phyloP scores from a whole-genome alignment of 2,113 vertebrate genomes.

The Gymnogyps californianus region DNA sequence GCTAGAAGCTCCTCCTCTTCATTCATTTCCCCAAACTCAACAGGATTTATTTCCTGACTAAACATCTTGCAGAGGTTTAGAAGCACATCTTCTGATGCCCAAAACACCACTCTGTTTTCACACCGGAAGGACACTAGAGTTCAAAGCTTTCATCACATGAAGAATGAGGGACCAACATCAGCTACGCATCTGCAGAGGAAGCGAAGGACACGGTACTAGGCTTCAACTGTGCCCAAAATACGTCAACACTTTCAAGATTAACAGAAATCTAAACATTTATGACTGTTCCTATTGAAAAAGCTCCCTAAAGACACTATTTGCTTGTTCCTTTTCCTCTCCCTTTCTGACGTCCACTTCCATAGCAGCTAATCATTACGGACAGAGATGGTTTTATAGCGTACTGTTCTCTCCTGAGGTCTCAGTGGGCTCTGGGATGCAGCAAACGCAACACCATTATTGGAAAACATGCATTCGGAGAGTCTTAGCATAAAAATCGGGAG shows the following conservation, averaged over 20 bases:
- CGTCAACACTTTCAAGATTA: rapidly evolving
- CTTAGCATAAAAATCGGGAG: not conserved
- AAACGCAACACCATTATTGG: not conserved
- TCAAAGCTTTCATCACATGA: not conserved
- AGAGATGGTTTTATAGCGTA: not conserved
- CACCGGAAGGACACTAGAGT: not conserved
- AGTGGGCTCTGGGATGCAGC: not conserved
- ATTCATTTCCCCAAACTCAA: not conserved
- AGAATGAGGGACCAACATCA: not conserved
- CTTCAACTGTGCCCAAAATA: not conserved
- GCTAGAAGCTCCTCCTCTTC: not conserved
- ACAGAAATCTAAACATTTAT: not conserved
- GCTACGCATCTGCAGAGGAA: not conserved
- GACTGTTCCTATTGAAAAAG: not conserved
- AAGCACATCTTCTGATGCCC: not conserved
- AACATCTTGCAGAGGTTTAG: not conserved
- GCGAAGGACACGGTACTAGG: rapidly evolving
- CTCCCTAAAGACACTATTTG: not conserved
- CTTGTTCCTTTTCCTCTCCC: not conserved
- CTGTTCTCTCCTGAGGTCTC: not conserved
- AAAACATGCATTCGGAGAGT: not conserved
- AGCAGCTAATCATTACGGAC: not conserved
- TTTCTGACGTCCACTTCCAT: not conserved
- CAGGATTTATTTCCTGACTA: not conserved
- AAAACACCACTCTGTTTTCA: not conserved